Evolutionary conservation across 2,113 vertebrate genomes (phyloP), one percentile per base, ranked within the genome.

Genomic region (Taurulus bubalis): DNA sequence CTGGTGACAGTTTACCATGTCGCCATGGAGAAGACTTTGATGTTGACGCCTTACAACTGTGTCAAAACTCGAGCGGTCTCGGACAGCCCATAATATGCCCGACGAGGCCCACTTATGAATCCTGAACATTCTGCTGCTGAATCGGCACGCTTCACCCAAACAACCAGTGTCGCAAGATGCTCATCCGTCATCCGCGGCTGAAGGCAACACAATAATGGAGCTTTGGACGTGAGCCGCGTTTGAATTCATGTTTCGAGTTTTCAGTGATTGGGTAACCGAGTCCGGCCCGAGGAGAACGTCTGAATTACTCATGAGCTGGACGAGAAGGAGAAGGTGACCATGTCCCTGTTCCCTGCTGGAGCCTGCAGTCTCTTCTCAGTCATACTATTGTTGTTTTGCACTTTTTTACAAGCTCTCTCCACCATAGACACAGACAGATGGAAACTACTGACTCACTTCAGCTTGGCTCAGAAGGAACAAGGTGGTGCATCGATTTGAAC

Each of bases 241-340:
- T 77, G 65, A 80, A 77, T 73, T 20, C 47, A 36, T 70, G 40
- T 71, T 72, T 79, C 73, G 70, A 71, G 40, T 73, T 72, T 79
- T 22, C 70, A 26, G 53, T 67, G 60, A 73, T 30, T 71, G 60
- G 47, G 40, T 62, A 30, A 84, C 69, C 47, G 26, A 56, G 73
- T 69, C 34, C 78, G 36, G 60, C 55, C 79, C 1, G 12, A 85
- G 83, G 70, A 60, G 65, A 78, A 75, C 60, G 2, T 58, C 65
- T 93, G 82, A 90, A 92, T 91, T 87, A 88, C 83, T 91, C 77
- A 90, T 90, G 88, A 89, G 75, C 66, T 67, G 79, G 79, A 86
- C 32, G 18, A 75, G 58, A 34, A 38, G 38, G 80, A 87, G 84
- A 90, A 83, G 74, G 66, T 91, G 88, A 90, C 85, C 83, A 84